Conservation (phyloP, 2,888 invertebrate genomes). For the Plagodis pulveraria region DNA sequence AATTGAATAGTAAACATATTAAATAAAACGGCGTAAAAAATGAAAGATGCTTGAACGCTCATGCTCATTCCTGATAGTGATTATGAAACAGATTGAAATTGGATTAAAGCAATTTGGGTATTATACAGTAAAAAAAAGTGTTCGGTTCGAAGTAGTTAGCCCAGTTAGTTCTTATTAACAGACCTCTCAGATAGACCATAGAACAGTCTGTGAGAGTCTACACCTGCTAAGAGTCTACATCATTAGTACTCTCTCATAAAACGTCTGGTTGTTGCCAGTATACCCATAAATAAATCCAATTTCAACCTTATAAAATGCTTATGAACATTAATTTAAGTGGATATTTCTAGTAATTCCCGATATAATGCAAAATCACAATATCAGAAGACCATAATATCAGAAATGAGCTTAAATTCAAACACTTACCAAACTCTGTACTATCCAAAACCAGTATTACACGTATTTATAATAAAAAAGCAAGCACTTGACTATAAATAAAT, state of each 20-base stretch:
- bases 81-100: conserved; percentile 19
- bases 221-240: no score
- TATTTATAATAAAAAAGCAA: conserved; percentile 41
- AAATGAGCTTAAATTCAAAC: conserved; percentile 51
- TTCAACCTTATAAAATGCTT: background rate
- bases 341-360: no score
- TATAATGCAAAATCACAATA: background rate
- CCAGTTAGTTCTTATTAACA: no score
- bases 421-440: conserved; percentile 40
- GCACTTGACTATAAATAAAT: conserved; percentile 29
- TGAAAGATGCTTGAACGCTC: conserved; percentile 41
- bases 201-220: no score
- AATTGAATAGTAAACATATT: conserved; percentile 41
- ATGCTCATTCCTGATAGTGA: conserved; percentile 62
- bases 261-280: no score
- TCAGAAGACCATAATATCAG: conserved; percentile 40
- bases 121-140: background rate
- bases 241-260: no score
- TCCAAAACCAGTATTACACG: conserved; percentile 18
- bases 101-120: background rate
- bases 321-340: background rate
- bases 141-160: no score
- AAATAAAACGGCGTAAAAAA: conserved; percentile 23
- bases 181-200: no score
- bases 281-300: background rate